Evolutionary conservation across 1,140 invertebrate genomes (phyloP).

Genomic region (Anoplophora glabripennis): DNA sequence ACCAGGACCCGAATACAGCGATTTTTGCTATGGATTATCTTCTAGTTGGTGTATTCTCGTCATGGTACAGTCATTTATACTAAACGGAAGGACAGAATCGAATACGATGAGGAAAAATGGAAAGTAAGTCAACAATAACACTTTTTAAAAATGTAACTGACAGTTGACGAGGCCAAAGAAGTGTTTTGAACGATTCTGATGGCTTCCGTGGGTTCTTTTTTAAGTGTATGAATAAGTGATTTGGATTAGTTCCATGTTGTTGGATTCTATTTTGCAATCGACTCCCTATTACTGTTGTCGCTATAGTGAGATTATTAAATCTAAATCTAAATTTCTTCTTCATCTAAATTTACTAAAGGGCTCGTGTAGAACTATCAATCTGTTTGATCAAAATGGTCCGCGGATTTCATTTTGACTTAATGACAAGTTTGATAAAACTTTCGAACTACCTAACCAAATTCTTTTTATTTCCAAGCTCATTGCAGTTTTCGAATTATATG

Average conservation of each 20-base stretch:
- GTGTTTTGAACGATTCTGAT: constrained; percentile 18
- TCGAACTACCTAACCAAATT: no score
- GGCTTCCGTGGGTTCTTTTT: constrained; percentile 1
- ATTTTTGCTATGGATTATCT: neutral
- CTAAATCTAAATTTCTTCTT: no score
- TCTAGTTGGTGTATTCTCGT: neutral
- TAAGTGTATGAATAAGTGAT: constrained; percentile 1
- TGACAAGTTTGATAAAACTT: no score
- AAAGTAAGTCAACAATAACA: constrained; percentile 11
- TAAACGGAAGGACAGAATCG: constrained; percentile 18
- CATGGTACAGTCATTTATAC: constrained; percentile 7
- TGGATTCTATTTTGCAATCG: neutral
- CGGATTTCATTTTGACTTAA: no score
- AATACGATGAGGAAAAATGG: constrained; percentile 4
- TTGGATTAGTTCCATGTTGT: neutral
- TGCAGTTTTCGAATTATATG: no score
- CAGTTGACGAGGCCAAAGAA: constrained; percentile 16
- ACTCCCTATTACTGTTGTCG: neutral
- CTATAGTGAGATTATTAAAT: no score
- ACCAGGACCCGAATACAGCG: constrained; percentile 9
- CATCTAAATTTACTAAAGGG: no score
- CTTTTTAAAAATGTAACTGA: constrained; percentile 15
- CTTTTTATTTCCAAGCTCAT: no score
- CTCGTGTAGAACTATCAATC: no score
- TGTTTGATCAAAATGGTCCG: no score